Percentiles rank a stretch among this genome's conserved stretches.
These are phyloP conservation scores for Rousettus leschenaultii DNA, from an alignment of 2,113 vertebrate species.

Conservation along the genomic window DNA sequence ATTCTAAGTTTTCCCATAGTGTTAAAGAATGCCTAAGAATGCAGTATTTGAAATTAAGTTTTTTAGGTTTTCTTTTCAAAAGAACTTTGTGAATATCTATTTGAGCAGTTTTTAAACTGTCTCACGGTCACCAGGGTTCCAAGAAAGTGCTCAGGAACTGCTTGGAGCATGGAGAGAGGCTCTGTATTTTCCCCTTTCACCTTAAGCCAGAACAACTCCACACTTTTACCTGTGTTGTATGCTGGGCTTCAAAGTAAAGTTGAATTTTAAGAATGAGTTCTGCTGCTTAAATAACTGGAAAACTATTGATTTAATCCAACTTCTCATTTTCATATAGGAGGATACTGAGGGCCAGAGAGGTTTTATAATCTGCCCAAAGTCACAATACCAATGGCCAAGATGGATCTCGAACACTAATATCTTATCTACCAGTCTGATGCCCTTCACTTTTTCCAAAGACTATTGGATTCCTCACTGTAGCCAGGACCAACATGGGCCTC, in stretches of 20 bases:
- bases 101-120: background rate
- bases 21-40: background rate
- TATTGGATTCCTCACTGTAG: background rate
- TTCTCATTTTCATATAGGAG: background rate
- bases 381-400: background rate
- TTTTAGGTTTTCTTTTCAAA: constrained; percentile 8
- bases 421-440: background rate
- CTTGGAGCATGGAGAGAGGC: background rate
- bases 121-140: background rate
- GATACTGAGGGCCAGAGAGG: background rate
- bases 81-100: background rate
- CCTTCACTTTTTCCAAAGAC: background rate
- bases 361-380: background rate
- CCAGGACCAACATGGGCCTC: background rate
- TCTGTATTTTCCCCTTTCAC: background rate
- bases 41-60: background rate
- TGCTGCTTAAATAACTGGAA: background rate
- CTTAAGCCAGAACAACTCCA: background rate
- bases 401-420: background rate
- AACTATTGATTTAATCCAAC: background rate
- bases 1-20: background rate
- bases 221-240: background rate
- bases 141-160: background rate
- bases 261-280: background rate
- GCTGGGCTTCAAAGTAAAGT: background rate